These are phyloP conservation scores for Tipula helvola DNA, from an alignment of 2,888 invertebrate species.

Conservation along the genomic window DNA sequence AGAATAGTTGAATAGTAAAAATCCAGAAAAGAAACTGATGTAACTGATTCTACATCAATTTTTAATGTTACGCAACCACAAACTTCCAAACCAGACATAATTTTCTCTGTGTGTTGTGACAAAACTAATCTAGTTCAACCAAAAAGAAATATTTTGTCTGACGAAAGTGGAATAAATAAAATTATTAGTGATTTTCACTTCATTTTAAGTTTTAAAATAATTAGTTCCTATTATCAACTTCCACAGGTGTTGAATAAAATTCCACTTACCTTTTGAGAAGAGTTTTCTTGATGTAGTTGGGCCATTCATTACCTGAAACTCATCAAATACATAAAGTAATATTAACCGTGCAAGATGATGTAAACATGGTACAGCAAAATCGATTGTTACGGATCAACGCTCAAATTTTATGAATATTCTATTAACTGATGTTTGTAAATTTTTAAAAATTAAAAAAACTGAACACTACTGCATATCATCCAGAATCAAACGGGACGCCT, in stretches of 20 bases:
- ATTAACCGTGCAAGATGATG: slow-evolving; percentile 25
- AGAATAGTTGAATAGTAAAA: no score
- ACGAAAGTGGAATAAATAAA: background rate
- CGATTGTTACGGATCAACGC: background rate
- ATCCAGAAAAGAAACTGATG: no score
- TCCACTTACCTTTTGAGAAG: background rate
- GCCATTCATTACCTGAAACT: background rate
- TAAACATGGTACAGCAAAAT: background rate
- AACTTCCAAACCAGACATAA: no score
- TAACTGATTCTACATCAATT: no score
- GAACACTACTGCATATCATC: no score
- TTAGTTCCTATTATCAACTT: background rate
- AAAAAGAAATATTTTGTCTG: background rate
- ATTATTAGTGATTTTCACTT: background rate
- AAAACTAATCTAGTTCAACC: background rate
- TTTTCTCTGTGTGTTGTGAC: no score
- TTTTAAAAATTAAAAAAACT: no score
- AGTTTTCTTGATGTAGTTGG: background rate
- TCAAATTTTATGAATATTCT: background rate
- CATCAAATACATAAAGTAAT: background rate
- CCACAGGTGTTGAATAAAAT: background rate
- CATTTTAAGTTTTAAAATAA: background rate
- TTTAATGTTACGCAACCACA: no score
- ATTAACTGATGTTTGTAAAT: no score
- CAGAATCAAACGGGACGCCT: no score